phyloP scores from a whole-genome alignment of 2,113 vertebrate genomes.

The Ifrita kowaldi region DNA sequence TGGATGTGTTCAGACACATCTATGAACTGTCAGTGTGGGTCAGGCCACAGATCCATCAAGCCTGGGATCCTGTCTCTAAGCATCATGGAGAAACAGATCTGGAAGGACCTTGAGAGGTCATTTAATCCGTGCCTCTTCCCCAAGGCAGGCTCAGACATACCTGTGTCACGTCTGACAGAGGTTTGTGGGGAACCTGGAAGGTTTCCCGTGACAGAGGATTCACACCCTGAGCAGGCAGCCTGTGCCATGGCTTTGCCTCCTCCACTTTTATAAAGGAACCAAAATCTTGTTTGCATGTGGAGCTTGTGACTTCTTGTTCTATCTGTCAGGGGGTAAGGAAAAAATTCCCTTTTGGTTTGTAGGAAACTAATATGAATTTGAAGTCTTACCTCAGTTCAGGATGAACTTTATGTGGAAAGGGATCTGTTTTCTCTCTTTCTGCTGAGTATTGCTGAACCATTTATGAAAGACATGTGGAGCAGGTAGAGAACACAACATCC shows the following conservation, averaged over 20 bases:
- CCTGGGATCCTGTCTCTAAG: constrained; percentile 26
- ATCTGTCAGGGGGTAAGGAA: neutral
- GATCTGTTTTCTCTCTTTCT: neutral
- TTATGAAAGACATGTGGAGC: neutral
- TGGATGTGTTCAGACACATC: constrained; percentile 32
- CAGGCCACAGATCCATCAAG: constrained; percentile 49
- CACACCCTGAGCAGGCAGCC: neutral
- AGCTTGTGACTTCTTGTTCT: neutral
- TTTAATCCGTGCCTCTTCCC: neutral
- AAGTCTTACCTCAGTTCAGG: neutral
- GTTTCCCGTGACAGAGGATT: neutral
- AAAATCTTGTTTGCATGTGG: neutral
- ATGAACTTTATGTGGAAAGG: neutral
- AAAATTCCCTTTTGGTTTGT: neutral
- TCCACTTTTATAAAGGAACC: neutral
- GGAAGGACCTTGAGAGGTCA: constrained; percentile 56
- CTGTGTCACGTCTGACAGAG: neutral
- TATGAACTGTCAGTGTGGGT: constrained; percentile 21
- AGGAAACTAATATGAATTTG: neutral
- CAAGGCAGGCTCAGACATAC: neutral
- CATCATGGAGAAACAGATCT: neutral
- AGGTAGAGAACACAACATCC: neutral
- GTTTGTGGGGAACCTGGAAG: neutral
- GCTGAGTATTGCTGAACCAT: neutral
- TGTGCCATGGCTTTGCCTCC: neutral